A percentile compares a stretch with the other conserved stretches of the same genome.
phyloP scores from a whole-genome alignment of 2,113 vertebrate genomes.

The Turnix velox region DNA sequence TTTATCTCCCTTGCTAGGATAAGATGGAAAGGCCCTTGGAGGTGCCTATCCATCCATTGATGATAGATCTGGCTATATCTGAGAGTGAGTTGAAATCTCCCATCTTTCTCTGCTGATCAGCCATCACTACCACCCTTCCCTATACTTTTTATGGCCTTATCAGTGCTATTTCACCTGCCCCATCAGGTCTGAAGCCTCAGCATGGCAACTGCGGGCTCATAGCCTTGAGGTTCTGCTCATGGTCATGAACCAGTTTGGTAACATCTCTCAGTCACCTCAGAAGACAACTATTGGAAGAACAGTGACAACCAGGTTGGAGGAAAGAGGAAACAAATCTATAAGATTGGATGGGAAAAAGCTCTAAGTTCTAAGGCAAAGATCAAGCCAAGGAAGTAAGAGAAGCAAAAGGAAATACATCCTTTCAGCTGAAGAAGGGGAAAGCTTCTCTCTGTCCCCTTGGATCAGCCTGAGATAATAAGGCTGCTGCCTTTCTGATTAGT shows the following conservation, averaged over 20 bases:
- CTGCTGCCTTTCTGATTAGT: slow-evolving; percentile 49
- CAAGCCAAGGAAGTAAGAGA: background rate
- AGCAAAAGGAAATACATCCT: slow-evolving; percentile 2
- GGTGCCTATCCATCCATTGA: background rate
- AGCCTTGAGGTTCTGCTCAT: background rate
- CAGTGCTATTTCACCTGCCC: background rate
- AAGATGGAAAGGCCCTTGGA: background rate
- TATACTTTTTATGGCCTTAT: background rate
- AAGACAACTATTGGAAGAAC: background rate
- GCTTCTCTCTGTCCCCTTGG: slow-evolving; percentile 18
- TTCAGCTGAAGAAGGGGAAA: background rate
- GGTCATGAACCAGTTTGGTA: background rate
- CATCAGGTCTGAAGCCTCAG: background rate
- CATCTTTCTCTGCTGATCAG: background rate
- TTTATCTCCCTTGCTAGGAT: background rate
- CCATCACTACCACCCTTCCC: background rate
- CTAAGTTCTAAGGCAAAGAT: background rate
- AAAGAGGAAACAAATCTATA: background rate
- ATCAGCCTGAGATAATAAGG: slow-evolving; percentile 34
- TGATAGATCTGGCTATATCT: background rate
- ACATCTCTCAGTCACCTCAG: background rate
- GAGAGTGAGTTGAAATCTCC: background rate
- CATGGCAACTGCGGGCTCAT: background rate
- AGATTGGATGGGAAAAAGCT: background rate
- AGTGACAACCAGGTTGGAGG: background rate